Evolutionary conservation across 2,113 vertebrate genomes (phyloP), one percentile per base, ranked within the genome.

Genomic region (Lutjanus erythropterus): DNA sequence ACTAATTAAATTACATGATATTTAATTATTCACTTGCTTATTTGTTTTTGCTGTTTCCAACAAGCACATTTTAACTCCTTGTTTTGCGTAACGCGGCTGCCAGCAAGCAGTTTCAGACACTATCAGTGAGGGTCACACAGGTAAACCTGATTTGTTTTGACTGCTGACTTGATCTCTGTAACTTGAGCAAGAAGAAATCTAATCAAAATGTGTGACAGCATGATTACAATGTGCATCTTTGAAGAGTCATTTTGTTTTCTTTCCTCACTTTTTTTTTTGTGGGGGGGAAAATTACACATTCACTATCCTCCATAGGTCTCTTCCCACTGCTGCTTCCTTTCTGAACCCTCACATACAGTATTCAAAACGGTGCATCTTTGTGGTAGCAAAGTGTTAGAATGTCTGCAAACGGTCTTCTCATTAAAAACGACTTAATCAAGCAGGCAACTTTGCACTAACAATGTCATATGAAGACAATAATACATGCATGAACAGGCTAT

Each of bases 11-110:
- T 62, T 31, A 49, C 27, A 50, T 33, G 19, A 33, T 67, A 61
- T 78, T 78, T 75, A 82, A 77, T 78, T 85, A 71, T 80, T 88
- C 56, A 70, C 50, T 46, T 15, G 14, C 27, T 72, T n/a, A 16
- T 61, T 78, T 70, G 41, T 9, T 66, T 81, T 79, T 60, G n/a
- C 47, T 75, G 37, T 61, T 49, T 25, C 11, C 42, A 61, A 49
- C 15, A 56, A 60, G 46, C 10, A 1, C n/a, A 37, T 37, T 61
- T 61, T 2, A 47, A 27, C 21, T 58, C 42, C 56, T 3, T 31
- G 66, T 64, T 60, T 14, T 67, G 49, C 9, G 19, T 25, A 33
- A 6, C 55, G 69, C 25, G 19, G 62, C 42, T 67, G 46, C 53
- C 55, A 68, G 46, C 8, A n/a, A n/a, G 60, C 52, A 27, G 19